A percentile compares a stretch with the other conserved stretches of the same genome.
These are phyloP conservation scores for Hemichromis elongatus DNA, from an alignment of 2,113 vertebrate species.

Conservation along the genomic window DNA sequence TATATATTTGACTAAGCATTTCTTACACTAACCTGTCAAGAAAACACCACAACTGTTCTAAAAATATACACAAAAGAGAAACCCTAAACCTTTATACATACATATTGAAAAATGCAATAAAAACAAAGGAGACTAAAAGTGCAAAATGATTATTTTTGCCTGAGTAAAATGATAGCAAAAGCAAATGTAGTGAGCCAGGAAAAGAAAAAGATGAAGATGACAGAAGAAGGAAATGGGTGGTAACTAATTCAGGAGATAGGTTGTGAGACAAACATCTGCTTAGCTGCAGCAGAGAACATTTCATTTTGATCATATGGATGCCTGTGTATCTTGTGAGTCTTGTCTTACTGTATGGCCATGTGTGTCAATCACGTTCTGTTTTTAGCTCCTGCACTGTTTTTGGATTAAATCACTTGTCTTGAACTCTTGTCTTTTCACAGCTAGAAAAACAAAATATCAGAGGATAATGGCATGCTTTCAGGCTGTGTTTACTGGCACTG, in stretches of 20 bases:
- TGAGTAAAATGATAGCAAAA: not conserved
- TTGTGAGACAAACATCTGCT: not conserved
- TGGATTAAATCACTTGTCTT: not conserved
- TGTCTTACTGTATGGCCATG: not conserved
- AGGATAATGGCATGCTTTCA: constrained; percentile 15
- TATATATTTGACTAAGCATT: too few species aligned
- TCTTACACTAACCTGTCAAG: not conserved
- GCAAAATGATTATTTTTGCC: not conserved
- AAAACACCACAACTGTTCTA: not conserved
- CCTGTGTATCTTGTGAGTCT: not conserved
- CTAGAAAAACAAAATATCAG: not conserved
- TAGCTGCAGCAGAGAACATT: not conserved
- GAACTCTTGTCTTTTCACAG: not conserved
- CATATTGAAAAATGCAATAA: not conserved
- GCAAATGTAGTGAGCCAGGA: not conserved
- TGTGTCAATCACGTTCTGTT: constrained; percentile 26
- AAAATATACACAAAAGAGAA: not conserved
- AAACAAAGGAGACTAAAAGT: not conserved
- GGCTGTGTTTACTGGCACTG: not conserved
- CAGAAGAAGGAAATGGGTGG: not conserved
- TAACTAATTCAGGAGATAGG: not conserved
- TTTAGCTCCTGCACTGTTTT: constrained; percentile 24
- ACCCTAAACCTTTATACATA: not conserved
- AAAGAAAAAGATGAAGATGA: not conserved
- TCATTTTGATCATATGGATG: not conserved